These are phyloP conservation scores for Thamnophis elegans DNA, from an alignment of 2,797 vertebrate species.

Conservation along the genomic window DNA sequence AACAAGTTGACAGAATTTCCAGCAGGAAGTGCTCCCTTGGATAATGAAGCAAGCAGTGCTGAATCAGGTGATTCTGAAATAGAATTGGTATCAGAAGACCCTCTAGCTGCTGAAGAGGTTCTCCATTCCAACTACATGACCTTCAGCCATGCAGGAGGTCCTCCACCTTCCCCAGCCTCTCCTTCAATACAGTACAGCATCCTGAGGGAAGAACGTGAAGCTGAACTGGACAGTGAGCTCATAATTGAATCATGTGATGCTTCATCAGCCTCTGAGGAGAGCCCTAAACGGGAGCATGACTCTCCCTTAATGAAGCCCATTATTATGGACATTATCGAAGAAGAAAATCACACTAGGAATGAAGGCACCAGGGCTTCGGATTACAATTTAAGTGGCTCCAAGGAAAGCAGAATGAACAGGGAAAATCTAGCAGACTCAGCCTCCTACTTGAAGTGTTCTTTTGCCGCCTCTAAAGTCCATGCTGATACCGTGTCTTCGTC, in stretches of 20 bases:
- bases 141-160: slow-evolving; percentile 79
- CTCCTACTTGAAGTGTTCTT: slow-evolving; percentile 69
- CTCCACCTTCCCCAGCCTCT: slow-evolving; percentile 73
- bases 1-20: slow-evolving; percentile 52
- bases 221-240: slow-evolving; percentile 96
- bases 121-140: slow-evolving; percentile 79
- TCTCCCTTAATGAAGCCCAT: slow-evolving; percentile 79
- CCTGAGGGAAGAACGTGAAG: slow-evolving; percentile 93
- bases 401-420: slow-evolving; percentile 69
- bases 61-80: slow-evolving; percentile 98
- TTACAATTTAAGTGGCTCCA: slow-evolving; percentile 57
- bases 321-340: slow-evolving; percentile 74
- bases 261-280: slow-evolving; percentile 91
- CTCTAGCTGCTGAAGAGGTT: slow-evolving; percentile 70
- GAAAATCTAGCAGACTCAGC: slow-evolving; percentile 63
- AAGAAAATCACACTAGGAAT: slow-evolving; percentile 70
- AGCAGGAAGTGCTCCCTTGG: slow-evolving; percentile 52
- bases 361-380: slow-evolving; percentile 60
- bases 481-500: slow-evolving; percentile 68
- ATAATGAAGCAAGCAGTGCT: slow-evolving; percentile 85
- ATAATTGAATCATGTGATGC: slow-evolving; percentile 89
- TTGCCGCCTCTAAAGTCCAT: slow-evolving; percentile 68
- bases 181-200: slow-evolving; percentile 92
- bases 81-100: slow-evolving; percentile 92
- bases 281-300: slow-evolving; percentile 93